Evolutionary conservation across 2,113 vertebrate species (phyloP), one percentile per base, ranked within the genome.

Genomic region (Paramisgurnus dabryanus): DNA sequence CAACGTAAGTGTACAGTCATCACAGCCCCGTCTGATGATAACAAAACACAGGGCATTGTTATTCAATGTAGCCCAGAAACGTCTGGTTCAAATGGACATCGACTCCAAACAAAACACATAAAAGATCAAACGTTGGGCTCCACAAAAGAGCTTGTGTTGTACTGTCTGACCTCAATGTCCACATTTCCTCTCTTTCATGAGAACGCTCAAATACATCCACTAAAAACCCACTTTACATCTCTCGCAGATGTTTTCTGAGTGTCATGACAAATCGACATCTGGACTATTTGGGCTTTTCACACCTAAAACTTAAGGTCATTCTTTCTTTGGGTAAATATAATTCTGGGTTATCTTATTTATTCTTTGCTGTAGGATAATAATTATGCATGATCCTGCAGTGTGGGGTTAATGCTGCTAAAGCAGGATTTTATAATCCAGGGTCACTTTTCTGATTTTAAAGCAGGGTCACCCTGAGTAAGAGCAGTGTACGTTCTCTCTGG

Each of bases 91-190:
- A 70, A 41, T 71, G 40, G 68, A 84, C 69, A 69, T 72, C 67
- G 18, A 74, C 40, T 71, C 55, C 83, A 84, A 81, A 68, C 69
- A 69, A 81, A 81, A 68, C 69, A 75, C 58, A 81, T 75, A 69
- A 75, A 81, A 81, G 43, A 81, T 84, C 74, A 78, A 81, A 81
- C 57, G 49, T 45, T 72, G 71, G 22, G 75, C 57, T 76, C 57
- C 17, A 84, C 40, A 66, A 79, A 79, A 82, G 63, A 13, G 75
- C 53, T 55, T 41, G 47, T 77, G 75, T 66, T 77, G 67, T 77
- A 71, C 64, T 78, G 75, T 53, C 60, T 45, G n/a, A 68, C 61
- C 78, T 49, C 58, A 4, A 50, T 63, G 68, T 83, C 47, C 60
- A 63, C 40, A 68, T 67, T 71, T 80, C 76, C 81, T 60, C 34